A percentile compares a stretch with the other conserved stretches of the same genome.
phyloP scores from a whole-genome alignment of 2,113 vertebrate species.

The Cryptotis parvus region DNA sequence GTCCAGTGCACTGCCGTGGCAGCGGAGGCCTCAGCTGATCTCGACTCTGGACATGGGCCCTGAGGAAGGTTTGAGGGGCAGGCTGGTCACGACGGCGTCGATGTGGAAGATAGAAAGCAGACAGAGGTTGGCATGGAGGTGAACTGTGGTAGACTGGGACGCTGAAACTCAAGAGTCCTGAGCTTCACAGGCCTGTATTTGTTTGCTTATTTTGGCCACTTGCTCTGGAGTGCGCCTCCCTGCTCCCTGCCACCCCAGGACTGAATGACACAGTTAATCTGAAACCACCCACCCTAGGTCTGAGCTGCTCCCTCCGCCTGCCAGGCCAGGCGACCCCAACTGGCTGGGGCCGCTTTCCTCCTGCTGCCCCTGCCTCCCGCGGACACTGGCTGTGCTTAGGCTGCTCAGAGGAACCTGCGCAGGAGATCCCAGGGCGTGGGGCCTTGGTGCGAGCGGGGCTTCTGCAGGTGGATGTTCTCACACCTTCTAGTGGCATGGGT shows the following conservation, averaged over 20 bases:
- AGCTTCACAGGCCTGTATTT: constrained; percentile 28
- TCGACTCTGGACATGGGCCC: no score
- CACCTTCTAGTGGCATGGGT: background rate
- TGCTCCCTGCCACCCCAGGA: background rate
- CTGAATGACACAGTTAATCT: constrained; percentile 53
- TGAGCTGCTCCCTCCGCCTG: background rate
- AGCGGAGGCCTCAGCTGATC: no score
- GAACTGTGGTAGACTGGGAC: constrained; percentile 51
- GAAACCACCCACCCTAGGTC: constrained; percentile 14
- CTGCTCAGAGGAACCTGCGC: no score
- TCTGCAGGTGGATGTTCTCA: background rate
- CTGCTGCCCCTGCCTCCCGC: fast-evolving
- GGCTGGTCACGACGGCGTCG: background rate
- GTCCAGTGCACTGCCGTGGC: no score
- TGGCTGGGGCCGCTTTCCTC: background rate
- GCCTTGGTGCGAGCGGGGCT: no score
- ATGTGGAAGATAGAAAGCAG: constrained; percentile 74
- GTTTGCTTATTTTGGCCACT: constrained; percentile 76
- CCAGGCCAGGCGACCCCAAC: constrained; percentile 57
- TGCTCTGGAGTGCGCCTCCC: constrained; percentile 27
- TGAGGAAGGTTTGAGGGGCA: background rate
- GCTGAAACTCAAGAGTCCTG: constrained; percentile 72
- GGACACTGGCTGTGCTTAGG: background rate
- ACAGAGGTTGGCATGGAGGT: constrained; percentile 71
- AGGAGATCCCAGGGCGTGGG: no score